Evolutionary conservation across 2,888 invertebrate species (phyloP).

Genomic region (Eledona agricola): DNA sequence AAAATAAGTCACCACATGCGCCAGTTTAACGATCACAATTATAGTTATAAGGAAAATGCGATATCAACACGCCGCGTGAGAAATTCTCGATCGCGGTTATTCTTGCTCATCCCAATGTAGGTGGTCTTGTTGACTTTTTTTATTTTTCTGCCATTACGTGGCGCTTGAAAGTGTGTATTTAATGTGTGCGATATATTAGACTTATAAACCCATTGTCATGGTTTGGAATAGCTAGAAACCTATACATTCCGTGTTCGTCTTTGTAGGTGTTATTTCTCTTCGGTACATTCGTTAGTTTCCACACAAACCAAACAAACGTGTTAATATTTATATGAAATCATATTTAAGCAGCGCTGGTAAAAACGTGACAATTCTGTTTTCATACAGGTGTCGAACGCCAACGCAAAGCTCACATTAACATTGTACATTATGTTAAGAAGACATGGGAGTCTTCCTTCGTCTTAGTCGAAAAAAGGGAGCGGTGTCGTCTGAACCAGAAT

Average conservation of each 20-base stretch:
- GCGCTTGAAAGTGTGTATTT: constrained; percentile 39
- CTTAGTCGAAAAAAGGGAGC: constrained; percentile 39
- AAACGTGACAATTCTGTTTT: constrained; percentile 48
- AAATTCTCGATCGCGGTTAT: constrained; percentile 26
- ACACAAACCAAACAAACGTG: constrained; percentile 21
- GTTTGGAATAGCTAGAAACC: constrained; percentile 15
- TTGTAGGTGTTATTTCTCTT: constrained; percentile 23
- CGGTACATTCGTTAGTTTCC: constrained; percentile 12
- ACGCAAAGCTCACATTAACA: constrained; percentile 41
- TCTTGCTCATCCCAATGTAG: constrained; percentile 32
- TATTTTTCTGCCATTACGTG: constrained; percentile 36
- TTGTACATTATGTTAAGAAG: constrained; percentile 38
- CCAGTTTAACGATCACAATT: constrained; percentile 30
- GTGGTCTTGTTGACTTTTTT: constrained; percentile 38
- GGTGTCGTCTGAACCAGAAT: constrained; percentile 37
- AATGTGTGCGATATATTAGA: constrained; percentile 37
- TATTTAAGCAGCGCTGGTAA: constrained; percentile 26
- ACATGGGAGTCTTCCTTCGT: no score
- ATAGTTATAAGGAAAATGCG: no score
- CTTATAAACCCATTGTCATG: constrained; percentile 37
- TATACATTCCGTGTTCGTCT: constrained; percentile 12
- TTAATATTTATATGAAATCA: constrained; percentile 33
- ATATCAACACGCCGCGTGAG: constrained; percentile 12
- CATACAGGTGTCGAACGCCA: constrained; percentile 45
- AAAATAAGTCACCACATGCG: constrained; percentile 14